Base-by-base conservation (phyloP, 2,888 invertebrate genomes). In the Cephus spinipes region DNA sequence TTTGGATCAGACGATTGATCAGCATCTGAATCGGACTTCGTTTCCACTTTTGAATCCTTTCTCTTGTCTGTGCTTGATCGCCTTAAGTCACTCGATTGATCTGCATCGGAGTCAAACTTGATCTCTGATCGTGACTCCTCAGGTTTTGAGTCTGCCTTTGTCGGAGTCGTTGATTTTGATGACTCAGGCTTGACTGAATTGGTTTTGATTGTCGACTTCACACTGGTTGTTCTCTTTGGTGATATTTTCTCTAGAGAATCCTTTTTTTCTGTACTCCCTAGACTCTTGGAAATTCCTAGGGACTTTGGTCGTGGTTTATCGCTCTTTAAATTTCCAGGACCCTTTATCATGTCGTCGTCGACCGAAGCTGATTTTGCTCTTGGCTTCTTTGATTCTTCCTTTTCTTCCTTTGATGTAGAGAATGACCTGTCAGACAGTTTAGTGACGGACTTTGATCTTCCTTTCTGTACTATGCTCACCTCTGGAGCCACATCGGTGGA, bases 1-100 rank as follows among this genome's bases (percentile, higher is more conserved):
- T 81, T 90, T 0, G 94, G 94, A 83, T 94, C 94, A 0, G 94
- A 94, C 0, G 94, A 94, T 86, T 94, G 94, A 0, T 94, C 94
- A 0, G 81, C 87, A 23, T 80, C 68, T 3, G 71, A 76, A 34
- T 73, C 77, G 15, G 76, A 73, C 76, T 73, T 69, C n/a, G 68
- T 32, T 75, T 79, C 32, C 32, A 12, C 3, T 76, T n/a, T 81
- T 73, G 35, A 73, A 69, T 76, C 76, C 73, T 36, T 75, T 55
- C 0, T 30, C 73, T 73, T 36, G 15, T 68, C 31, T 90, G 76
- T 87, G 88, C 81, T 89, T 90, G 55, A 89, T 88, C 4, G 90
- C 91, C 81, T 90, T 0, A 94, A 94, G 83, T 94, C 94, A 0
- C 94, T 94, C 0, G 94, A 94, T 86, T 94, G 94, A 0, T 94